A percentile compares a stretch with the other conserved stretches of the same genome.
Evolutionary conservation across 2,888 invertebrate species (phyloP).

Genomic region (Eupelmus urozonus): DNA sequence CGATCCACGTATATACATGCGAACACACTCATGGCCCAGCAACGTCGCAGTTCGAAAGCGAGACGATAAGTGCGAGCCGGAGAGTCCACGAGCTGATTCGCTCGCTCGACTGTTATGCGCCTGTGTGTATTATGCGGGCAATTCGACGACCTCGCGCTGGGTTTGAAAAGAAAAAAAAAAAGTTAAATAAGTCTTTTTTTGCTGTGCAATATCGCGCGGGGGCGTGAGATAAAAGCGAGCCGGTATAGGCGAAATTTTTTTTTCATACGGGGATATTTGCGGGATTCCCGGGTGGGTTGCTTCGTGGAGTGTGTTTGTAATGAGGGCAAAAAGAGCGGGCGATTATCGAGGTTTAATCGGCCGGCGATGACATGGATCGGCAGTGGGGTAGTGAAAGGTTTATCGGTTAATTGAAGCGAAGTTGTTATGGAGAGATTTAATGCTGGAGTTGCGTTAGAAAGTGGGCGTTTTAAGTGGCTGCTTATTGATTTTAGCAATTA

Average conservation of each 20-base stretch:
- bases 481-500: too few species aligned
- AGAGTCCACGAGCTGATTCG: too few species aligned
- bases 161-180: background rate
- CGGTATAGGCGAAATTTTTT: background rate
- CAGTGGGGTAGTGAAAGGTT: too few species aligned
- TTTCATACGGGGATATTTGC: background rate
- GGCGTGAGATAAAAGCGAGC: background rate
- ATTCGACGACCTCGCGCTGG: background rate
- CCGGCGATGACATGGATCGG: background rate
- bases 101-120: too few species aligned
- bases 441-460: too few species aligned
- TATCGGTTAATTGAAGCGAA: too few species aligned
- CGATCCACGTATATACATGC: too few species aligned
- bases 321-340: background rate
- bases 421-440: too few species aligned
- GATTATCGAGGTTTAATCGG: conserved; percentile 16
- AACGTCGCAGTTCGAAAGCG: background rate
- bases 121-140: background rate
- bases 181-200: background rate
- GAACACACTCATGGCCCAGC: background rate
- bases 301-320: background rate
- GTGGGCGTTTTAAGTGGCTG: too few species aligned
- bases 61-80: too few species aligned
- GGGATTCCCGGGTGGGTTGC: background rate
- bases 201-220: background rate